Evolutionary conservation across 2,797 vertebrate genomes (phyloP), one percentile per base, ranked within the genome.

Genomic region (Thripadectes ignobilis): DNA sequence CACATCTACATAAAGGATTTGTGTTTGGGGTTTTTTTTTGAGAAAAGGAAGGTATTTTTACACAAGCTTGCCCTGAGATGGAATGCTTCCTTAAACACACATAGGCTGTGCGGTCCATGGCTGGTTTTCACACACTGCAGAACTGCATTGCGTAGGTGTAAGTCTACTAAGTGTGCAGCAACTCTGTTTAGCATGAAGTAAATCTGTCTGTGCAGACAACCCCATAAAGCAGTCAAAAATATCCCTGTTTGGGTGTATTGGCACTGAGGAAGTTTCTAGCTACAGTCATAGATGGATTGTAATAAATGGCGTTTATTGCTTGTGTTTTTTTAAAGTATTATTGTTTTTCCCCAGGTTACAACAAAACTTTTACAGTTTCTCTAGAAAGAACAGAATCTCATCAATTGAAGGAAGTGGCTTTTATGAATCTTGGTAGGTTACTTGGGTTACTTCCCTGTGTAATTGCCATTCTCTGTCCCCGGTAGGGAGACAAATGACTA

Each of bases 391-490:
- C 94, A 74, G 91, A 85, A 82, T 34, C 93, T 74, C 55, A 88
- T 22, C 66, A 93, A 94, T 96, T 97, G 76, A 94, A 90, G 87
- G 96, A 85, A 95, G 82, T 98, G 65, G 96, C 98, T 95, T 99
- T 99, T 97, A 98, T 99, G 92, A 98, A 98, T 81, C 98, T 99
- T 91, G 99, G 99, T 99, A 96, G 85, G 98, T 97, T 84, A 76
- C 77, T 84, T 89, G 36, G 38, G 45, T 71, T 63, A 17, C 22
- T 85, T 74, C 76, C 72, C 72, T 46, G 38, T 82, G 29, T 92
- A 69, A 58, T 51, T 83, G 19, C 55, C 30, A 26, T 71, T 96
- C 52, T 49, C 39, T 92, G 36, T 46, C 27, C 59, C 32, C 38
- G 26, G 39, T 13, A 83, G 10, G 21, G n/a, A 73, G 45, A 63